Evolutionary conservation across 2,797 vertebrate genomes (phyloP), one percentile per base, ranked within the genome.

Genomic region (Oreonectes daqikongensis): DNA sequence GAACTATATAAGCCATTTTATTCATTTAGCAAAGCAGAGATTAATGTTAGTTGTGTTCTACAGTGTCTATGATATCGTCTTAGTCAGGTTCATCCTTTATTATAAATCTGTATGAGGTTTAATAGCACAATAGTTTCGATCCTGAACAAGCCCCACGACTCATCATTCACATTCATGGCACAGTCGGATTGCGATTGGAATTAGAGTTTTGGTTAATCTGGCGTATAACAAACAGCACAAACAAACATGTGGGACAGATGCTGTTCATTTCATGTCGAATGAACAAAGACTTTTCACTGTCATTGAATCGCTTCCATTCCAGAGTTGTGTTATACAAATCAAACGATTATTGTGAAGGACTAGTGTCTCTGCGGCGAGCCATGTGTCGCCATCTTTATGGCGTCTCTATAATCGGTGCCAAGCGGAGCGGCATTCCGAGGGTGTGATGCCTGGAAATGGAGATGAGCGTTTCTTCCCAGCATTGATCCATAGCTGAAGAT

Each of bases 391-490:
- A 52, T 75, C 48, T 69, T 64, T 40, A 66, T n/a, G 20, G 17
- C 32, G 24, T 14, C 40, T 64, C 72, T 80, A 63, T 80, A 75
- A 80, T 80, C 78, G 75, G 67, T 65, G 78, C 72, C 78, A 75
- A 4, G 38, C 26, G 22, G 65, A 52, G 57, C 22, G 76, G 83
- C 10, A 38, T 78, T 85, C 83, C 79, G 80, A 88, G 82, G 81
- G 83, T 75, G 84, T 77, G 83, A 86, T 83, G 79, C 28, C 79
- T 9, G 77, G 83, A 86, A 85, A 83, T 88, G 83, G 86, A 88
- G 86, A 87, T 82, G 85, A 84, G 82, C 61, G 84, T 84, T 85
- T 86, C 83, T 86, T 90, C 88, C 88, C 84, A 88, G 82, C 85
- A 85, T 73, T 80, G 75, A 59, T 85, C 77, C 77, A 6, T 65